Percentiles rank a stretch among this genome's conserved stretches.
Evolutionary conservation across 2,113 vertebrate species (phyloP).

Genomic region (Solea solea): DNA sequence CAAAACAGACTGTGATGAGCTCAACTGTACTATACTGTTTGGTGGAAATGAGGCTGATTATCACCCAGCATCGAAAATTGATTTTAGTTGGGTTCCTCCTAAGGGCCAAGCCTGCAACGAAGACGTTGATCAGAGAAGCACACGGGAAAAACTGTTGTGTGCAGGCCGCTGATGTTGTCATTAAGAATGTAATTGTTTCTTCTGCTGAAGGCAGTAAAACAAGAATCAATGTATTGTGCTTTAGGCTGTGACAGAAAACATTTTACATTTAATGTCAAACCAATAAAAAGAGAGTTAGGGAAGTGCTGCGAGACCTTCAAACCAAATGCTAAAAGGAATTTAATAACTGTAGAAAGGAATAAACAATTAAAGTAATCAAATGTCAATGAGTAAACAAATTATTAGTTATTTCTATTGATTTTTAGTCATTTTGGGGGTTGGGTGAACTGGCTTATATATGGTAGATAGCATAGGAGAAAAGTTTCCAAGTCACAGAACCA

Average conservation of each 20-base stretch:
- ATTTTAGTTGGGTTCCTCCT: slow-evolving; percentile 4
- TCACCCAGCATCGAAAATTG: slow-evolving; percentile 15
- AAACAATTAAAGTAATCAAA: not conserved
- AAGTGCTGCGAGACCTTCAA: not conserved
- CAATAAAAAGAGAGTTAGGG: not conserved
- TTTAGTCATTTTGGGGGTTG: not conserved
- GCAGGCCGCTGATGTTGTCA: slow-evolving; percentile 47
- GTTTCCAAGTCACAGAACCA: not conserved
- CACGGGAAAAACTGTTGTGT: slow-evolving; percentile 38
- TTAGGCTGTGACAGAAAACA: slow-evolving; percentile 18
- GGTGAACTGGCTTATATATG: not conserved
- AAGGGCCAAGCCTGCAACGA: not conserved
- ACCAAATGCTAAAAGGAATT: not conserved
- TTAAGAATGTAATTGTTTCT: slow-evolving; percentile 54
- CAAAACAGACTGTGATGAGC: no score
- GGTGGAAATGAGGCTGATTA: not conserved
- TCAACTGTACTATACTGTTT: no score
- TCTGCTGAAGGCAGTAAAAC: slow-evolving; percentile 26
- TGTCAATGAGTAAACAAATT: not conserved
- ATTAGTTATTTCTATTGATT: not conserved
- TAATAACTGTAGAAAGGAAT: not conserved
- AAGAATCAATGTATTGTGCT: slow-evolving; percentile 46
- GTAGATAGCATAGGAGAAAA: no score
- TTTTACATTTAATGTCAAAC: slow-evolving; percentile 29
- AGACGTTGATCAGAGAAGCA: slow-evolving; percentile 5